phyloP scores from a whole-genome alignment of 2,888 invertebrate genomes.

The Rhamnusium bicolor region DNA sequence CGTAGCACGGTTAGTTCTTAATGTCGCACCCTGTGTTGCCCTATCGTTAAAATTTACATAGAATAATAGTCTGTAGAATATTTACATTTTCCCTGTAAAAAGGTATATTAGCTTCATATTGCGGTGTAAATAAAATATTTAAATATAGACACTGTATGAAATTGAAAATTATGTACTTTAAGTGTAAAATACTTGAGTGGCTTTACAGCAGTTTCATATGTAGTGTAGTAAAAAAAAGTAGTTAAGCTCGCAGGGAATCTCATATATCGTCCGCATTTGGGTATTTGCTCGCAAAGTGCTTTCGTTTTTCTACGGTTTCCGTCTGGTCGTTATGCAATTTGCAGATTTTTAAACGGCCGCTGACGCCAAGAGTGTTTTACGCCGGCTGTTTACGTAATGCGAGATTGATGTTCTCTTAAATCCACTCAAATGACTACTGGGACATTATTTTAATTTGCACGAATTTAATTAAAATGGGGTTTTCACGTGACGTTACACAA shows the following conservation, averaged over 20 bases:
- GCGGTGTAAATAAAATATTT: background rate
- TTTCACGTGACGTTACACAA: background rate
- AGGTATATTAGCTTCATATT: too few species aligned
- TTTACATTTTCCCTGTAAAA: too few species aligned
- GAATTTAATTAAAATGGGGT: conserved; percentile 6
- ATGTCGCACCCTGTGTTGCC: too few species aligned
- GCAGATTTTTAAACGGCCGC: conserved; percentile 15
- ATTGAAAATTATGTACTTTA: background rate
- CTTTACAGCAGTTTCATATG: background rate
- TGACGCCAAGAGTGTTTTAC: conserved; percentile 16
- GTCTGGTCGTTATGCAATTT: conserved; percentile 23
- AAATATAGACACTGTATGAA: background rate
- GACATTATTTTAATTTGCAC: conserved; percentile 17
- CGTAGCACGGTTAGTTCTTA: too few species aligned
- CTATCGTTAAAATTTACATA: too few species aligned
- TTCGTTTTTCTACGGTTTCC: conserved; percentile 16
- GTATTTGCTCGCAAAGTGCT: conserved; percentile 11
- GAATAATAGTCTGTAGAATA: too few species aligned
- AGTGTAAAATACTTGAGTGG: background rate
- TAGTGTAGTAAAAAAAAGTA: background rate
- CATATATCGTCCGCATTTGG: conserved; percentile 4
- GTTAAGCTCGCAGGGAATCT: background rate
- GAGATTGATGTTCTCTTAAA: conserved; percentile 21
- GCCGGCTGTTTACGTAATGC: conserved; percentile 20
- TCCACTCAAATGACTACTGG: conserved; percentile 7